Conservation (phyloP, 2,888 invertebrate species). For the Scaeva pyrastri region DNA sequence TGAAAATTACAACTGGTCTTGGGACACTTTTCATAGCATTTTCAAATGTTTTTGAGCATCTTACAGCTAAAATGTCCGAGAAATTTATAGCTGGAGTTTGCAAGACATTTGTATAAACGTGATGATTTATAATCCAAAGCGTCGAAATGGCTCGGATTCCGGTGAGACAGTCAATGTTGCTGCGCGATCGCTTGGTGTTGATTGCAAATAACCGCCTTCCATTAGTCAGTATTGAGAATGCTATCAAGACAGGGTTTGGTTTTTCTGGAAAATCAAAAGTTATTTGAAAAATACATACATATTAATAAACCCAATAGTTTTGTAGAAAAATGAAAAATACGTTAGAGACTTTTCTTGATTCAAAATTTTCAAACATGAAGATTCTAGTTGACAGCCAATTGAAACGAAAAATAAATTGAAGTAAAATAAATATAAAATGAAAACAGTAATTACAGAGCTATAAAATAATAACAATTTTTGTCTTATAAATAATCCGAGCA, state of each 20-base stretch:
- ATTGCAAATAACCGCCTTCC: conserved; percentile 57
- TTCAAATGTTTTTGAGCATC: not conserved
- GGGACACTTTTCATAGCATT: not conserved
- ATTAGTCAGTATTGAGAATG: conserved; percentile 52
- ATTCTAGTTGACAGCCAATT: too few relatives aligned
- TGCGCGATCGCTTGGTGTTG: conserved; percentile 38
- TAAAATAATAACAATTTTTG: too few relatives aligned
- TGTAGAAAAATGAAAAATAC: too few relatives aligned
- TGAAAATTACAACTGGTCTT: conserved; percentile 11
- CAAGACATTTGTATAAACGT: not conserved
- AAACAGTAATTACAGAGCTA: too few relatives aligned
- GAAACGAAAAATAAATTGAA: too few relatives aligned
- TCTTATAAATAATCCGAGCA: too few relatives aligned
- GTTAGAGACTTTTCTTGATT: too few relatives aligned
- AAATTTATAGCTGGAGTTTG: conserved; percentile 1
- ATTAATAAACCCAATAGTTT: too few relatives aligned
- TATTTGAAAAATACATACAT: not conserved
- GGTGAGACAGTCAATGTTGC: conserved; percentile 31
- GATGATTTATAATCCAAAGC: conserved; percentile 39
- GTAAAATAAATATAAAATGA: too few relatives aligned
- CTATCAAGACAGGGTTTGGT: conserved; percentile 15
- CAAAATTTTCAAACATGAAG: too few relatives aligned
- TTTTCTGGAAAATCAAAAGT: conserved; percentile 25
- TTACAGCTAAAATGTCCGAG: conserved; percentile 5
- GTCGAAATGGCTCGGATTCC: conserved; percentile 45